A percentile compares a stretch with the other conserved stretches of the same genome.
Evolutionary conservation across 1,140 invertebrate genomes (phyloP).

Genomic region (Contarinia nasturtii): DNA sequence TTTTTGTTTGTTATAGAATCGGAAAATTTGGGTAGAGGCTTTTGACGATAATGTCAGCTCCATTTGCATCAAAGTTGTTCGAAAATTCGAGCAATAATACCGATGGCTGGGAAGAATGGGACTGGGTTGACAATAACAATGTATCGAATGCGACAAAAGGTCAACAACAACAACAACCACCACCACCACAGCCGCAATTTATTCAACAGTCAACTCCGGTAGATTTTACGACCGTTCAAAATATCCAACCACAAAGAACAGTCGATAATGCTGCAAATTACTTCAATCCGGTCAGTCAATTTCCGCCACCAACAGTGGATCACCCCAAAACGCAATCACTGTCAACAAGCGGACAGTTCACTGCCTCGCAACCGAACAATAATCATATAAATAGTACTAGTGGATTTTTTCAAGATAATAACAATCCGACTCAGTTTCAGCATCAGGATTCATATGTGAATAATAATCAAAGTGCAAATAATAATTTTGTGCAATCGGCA

Average conservation of each 20-base stretch:
- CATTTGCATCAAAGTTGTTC: not conserved
- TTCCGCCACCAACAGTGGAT: not conserved
- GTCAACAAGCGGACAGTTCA: conserved; percentile 6
- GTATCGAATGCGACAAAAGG: not conserved
- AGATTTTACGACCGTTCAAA: not conserved
- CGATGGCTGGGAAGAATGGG: conserved; percentile 23
- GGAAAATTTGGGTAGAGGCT: not conserved
- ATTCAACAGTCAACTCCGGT: not conserved
- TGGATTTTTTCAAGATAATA: too few relatives aligned
- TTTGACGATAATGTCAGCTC: not conserved
- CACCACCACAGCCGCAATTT: not conserved
- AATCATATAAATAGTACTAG: too few relatives aligned
- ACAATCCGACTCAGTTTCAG: too few relatives aligned
- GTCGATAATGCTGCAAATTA: not conserved
- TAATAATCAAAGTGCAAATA: too few relatives aligned
- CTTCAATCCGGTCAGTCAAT: not conserved
- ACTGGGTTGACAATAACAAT: conserved; percentile 22
- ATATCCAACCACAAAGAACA: conserved; percentile 1
- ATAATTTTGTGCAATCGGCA: too few relatives aligned
- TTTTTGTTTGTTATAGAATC: not conserved
- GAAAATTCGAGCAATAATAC: not conserved
- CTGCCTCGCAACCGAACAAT: too few relatives aligned
- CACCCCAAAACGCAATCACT: too few relatives aligned
- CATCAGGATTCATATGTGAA: too few relatives aligned
- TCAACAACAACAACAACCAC: conserved; percentile 1